These are phyloP conservation scores for Listronotus oregonensis DNA, from an alignment of 1,140 invertebrate species.

Conservation along the genomic window DNA sequence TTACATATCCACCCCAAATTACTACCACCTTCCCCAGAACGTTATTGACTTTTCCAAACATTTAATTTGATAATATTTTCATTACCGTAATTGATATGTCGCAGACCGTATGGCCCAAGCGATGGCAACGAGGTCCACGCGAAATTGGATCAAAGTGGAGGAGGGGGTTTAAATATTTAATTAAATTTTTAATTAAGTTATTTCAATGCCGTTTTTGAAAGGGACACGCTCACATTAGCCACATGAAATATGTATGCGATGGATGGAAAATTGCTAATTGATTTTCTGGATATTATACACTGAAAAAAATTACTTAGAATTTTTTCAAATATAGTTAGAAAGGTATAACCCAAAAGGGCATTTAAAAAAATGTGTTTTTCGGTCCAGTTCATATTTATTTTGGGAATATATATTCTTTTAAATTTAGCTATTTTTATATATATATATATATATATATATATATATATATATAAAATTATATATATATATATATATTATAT, in stretches of 20 bases:
- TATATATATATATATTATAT: too few species aligned
- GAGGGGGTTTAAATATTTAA: conserved; percentile 27
- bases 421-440: too few species aligned
- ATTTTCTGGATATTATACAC: conserved; percentile 3
- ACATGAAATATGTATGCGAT: conserved; percentile 26
- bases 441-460: too few species aligned
- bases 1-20: too few species aligned
- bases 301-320: too few species aligned
- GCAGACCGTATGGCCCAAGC: conserved; percentile 5
- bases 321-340: too few species aligned
- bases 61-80: conserved; percentile 14
- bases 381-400: too few species aligned
- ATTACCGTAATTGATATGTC: conserved; percentile 18
- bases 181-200: conserved; percentile 36
- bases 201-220: conserved; percentile 32
- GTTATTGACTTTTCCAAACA: not conserved
- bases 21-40: too few species aligned
- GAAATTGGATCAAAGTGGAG: not conserved
- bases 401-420: too few species aligned
- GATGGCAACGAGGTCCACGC: not conserved
- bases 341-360: too few species aligned
- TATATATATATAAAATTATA: too few species aligned
- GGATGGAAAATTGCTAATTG: conserved; percentile 22
- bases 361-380: too few species aligned
- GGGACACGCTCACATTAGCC: conserved; percentile 18